phyloP scores from a whole-genome alignment of 2,113 vertebrate species.

The Calyptommatus sinebrachiatus region DNA sequence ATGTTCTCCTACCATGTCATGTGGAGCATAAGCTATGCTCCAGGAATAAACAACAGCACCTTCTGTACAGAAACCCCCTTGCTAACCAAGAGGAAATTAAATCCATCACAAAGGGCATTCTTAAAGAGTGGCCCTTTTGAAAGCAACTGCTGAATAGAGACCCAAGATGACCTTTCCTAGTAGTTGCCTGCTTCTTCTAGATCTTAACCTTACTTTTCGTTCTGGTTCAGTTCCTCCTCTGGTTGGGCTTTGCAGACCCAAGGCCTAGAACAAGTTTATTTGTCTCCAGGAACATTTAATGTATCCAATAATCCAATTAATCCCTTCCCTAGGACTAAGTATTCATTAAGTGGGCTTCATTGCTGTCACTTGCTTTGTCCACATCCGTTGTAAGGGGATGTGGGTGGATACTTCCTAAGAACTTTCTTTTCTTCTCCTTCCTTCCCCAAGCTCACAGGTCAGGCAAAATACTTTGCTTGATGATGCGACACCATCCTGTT shows the following conservation, averaged over 20 bases:
- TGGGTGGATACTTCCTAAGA: neutral
- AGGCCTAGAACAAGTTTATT: neutral
- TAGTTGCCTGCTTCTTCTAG: neutral
- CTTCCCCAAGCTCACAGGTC: neutral
- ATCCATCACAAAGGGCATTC: neutral
- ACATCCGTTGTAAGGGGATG: neutral
- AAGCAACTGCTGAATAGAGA: neutral
- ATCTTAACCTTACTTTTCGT: neutral
- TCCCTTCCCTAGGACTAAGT: conserved; percentile 10
- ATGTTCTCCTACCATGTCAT: neutral
- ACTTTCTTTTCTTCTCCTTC: too few species aligned
- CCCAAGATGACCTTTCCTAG: neutral
- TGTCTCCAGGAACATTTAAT: neutral
- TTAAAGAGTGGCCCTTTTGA: neutral
- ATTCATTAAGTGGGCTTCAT: neutral
- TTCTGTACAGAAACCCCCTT: neutral
- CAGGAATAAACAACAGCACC: neutral
- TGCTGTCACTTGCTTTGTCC: neutral
- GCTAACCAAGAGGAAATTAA: neutral
- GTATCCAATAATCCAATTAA: neutral
- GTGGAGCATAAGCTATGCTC: too few species aligned
- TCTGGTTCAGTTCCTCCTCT: neutral
- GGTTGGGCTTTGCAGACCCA: neutral
- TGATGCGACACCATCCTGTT: neutral
- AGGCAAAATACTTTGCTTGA: neutral